Evolutionary conservation across 23 tunicate species (phyloP).

Genomic region (Halocynthia roretzi): DNA sequence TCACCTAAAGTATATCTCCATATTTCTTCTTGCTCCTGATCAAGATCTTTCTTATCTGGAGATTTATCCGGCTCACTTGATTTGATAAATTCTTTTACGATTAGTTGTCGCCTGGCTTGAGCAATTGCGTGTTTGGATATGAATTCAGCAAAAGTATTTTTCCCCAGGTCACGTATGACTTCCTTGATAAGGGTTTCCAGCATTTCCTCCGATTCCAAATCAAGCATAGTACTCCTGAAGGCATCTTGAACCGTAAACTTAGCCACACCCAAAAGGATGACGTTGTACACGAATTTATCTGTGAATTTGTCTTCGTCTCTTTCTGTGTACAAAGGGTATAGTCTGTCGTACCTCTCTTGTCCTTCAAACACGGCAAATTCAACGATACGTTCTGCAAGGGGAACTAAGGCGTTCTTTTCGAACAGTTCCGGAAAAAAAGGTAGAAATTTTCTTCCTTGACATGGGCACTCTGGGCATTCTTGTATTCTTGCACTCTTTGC

Average conservation of each 20-base stretch:
- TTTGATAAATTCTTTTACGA: slow-evolving; percentile 39
- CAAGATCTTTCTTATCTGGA: neutral
- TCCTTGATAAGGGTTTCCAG: slow-evolving; percentile 16
- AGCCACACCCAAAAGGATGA: slow-evolving; percentile 31
- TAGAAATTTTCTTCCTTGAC: slow-evolving; percentile 13
- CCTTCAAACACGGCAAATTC: slow-evolving; percentile 40
- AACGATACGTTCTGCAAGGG: slow-evolving; percentile 50
- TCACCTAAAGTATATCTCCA: neutral
- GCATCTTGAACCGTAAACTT: slow-evolving; percentile 32
- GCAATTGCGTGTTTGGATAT: slow-evolving; percentile 19
- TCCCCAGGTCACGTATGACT: slow-evolving; percentile 12
- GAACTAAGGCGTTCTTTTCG: slow-evolving; percentile 27
- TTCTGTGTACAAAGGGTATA: slow-evolving; percentile 29
- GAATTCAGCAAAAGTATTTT: slow-evolving; percentile 22
- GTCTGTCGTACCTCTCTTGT: slow-evolving; percentile 13
- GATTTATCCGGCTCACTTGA: neutral
- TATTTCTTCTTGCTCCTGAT: neutral
- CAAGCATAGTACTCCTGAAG: slow-evolving; percentile 20
- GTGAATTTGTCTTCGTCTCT: slow-evolving; percentile 27
- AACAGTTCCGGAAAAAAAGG: slow-evolving; percentile 59
- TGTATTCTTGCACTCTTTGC: neutral
- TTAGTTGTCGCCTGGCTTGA: slow-evolving; percentile 30
- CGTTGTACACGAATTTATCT: slow-evolving; percentile 32
- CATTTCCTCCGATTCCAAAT: slow-evolving; percentile 34
- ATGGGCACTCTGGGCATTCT: slow-evolving; percentile 22